Evolutionary conservation across 2,113 vertebrate genomes (phyloP).

Genomic region (Varanus salvator): DNA sequence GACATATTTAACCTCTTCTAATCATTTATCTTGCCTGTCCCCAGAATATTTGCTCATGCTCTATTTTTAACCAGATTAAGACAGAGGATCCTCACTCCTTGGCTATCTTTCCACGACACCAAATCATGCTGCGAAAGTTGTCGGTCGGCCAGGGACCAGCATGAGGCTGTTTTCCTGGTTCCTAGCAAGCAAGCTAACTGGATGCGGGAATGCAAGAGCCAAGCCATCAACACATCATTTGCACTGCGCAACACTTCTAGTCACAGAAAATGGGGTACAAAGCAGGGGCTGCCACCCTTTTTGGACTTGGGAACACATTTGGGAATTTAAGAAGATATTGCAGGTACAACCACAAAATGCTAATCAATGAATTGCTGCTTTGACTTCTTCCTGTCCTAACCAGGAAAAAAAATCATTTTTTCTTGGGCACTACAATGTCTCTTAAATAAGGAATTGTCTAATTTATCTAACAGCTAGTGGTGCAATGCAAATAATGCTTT

Average conservation of each 20-base stretch:
- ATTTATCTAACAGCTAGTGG: no score
- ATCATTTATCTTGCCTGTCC: constrained; percentile 21
- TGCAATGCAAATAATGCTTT: no score
- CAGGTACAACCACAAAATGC: no score
- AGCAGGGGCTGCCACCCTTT: background rate
- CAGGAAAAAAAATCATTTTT: no score
- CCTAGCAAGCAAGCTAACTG: background rate
- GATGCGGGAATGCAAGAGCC: background rate
- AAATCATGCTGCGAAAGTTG: background rate
- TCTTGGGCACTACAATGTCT: no score
- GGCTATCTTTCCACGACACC: constrained; percentile 3
- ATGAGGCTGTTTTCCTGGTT: background rate
- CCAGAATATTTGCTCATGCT: constrained; percentile 12
- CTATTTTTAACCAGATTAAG: constrained; percentile 34
- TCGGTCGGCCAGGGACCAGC: background rate
- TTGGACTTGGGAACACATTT: no score
- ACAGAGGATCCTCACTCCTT: background rate
- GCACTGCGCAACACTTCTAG: background rate
- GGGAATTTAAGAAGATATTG: no score
- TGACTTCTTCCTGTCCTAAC: no score
- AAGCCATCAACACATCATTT: background rate
- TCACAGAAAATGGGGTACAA: background rate
- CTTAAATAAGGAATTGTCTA: no score
- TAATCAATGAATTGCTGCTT: no score
- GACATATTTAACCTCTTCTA: constrained; percentile 22